These are phyloP conservation scores for Reticulitermes speratus DNA, from an alignment of 1,140 invertebrate genomes.

Conservation along the genomic window DNA sequence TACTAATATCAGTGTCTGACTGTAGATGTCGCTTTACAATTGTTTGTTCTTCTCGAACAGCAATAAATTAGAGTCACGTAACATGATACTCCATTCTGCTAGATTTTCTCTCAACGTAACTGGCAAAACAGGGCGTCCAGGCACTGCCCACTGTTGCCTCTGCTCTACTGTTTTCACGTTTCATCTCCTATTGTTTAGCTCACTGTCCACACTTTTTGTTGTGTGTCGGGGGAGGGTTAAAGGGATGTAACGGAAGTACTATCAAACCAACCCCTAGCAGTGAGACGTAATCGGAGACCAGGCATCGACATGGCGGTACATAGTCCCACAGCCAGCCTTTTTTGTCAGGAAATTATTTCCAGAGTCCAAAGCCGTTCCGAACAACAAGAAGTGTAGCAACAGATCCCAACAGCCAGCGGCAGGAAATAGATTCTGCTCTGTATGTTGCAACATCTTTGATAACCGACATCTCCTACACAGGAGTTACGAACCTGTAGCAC, in stretches of 20 bases:
- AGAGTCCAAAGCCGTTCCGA: too few relatives aligned
- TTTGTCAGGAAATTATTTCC: too few relatives aligned
- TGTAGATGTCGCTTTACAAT: neutral
- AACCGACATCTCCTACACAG: too few relatives aligned
- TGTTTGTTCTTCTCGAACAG: neutral
- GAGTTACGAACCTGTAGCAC: too few relatives aligned
- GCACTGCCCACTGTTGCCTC: neutral
- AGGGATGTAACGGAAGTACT: neutral
- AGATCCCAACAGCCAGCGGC: too few relatives aligned
- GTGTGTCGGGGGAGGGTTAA: neutral
- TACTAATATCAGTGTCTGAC: neutral
- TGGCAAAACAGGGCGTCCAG: neutral
- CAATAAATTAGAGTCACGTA: neutral
- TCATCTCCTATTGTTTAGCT: neutral
- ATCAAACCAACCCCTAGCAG: neutral
- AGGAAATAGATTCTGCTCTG: too few relatives aligned
- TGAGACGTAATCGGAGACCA: neutral
- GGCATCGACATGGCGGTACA: too few relatives aligned
- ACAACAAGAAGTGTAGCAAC: too few relatives aligned
- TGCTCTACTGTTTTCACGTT: neutral
- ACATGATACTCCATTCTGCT: neutral
- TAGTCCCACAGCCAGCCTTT: too few relatives aligned
- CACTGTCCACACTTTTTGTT: neutral
- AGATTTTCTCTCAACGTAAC: too few relatives aligned
- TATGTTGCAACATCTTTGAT: too few relatives aligned